phyloP scores from a whole-genome alignment of 2,888 invertebrate genomes.

The Holacanthella duospinosa region DNA sequence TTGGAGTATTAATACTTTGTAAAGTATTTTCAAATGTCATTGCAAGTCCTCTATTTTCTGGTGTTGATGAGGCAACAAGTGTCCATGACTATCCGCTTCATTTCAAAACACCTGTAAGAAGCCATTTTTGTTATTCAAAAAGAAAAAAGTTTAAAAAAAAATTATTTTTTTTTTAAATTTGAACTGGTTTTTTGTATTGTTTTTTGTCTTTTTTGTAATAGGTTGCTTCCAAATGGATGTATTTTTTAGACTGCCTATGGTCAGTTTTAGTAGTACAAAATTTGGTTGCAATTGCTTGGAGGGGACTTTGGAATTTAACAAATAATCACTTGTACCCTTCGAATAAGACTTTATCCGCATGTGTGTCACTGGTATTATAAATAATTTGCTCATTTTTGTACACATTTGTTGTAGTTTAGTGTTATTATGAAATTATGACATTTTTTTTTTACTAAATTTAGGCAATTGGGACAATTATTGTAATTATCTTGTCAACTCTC shows the following conservation, averaged over 20 bases:
- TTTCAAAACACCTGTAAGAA: conserved; percentile 56
- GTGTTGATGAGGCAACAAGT: conserved; percentile 55
- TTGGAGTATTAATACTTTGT: conserved; percentile 55
- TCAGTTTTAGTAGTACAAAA: conserved; percentile 74
- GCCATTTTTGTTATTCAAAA: not conserved
- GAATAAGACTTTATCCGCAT: conserved; percentile 55
- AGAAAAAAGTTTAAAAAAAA: too few species aligned
- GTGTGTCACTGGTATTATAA: conserved; percentile 67
- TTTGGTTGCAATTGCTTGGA: conserved; percentile 77
- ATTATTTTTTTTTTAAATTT: not conserved
- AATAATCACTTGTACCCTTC: conserved; percentile 70
- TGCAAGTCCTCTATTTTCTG: conserved; percentile 69
- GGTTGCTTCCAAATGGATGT: conserved; percentile 43
- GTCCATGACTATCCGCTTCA: conserved; percentile 77
- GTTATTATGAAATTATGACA: not conserved
- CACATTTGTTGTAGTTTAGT: too few species aligned
- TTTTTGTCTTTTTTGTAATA: conserved; percentile 9
- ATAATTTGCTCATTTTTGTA: too few species aligned
- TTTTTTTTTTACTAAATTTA: conserved; percentile 38
- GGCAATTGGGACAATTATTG: conserved; percentile 63
- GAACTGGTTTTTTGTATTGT: not conserved
- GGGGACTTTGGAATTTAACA: conserved; percentile 71
- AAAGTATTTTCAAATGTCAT: conserved; percentile 65
- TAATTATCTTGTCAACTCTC: conserved; percentile 59
- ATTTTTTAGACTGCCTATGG: conserved; percentile 73